A percentile compares a stretch with the other conserved stretches of the same genome.
phyloP scores from a whole-genome alignment of 2,797 vertebrate genomes.

The Danio kyathit region DNA sequence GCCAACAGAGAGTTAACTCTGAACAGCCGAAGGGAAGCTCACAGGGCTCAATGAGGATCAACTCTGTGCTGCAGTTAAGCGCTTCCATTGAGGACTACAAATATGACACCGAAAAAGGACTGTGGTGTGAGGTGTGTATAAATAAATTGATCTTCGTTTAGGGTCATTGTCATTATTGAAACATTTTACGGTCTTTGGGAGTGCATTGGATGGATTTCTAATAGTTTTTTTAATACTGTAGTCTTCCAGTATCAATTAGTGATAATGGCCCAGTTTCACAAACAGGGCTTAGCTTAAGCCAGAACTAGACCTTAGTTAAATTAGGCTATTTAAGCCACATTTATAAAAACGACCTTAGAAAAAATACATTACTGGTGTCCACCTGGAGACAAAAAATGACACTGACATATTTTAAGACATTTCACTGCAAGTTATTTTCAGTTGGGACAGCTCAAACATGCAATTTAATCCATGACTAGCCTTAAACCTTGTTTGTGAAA shows the following conservation, averaged over 20 bases:
- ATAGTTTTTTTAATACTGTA: background rate
- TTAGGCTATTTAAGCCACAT: too few species aligned
- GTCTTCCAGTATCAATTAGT: background rate
- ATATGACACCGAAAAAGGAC: slow-evolving; percentile 81
- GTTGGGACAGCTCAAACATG: too few species aligned
- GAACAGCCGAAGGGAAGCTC: background rate
- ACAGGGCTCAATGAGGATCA: slow-evolving; percentile 74
- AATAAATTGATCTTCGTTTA: background rate
- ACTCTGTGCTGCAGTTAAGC: slow-evolving; percentile 78
- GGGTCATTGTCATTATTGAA: background rate
- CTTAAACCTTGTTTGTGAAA: too few species aligned
- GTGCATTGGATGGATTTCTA: background rate
- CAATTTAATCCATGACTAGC: too few species aligned
- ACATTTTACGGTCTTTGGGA: background rate
- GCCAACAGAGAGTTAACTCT: background rate
- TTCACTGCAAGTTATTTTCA: too few species aligned
- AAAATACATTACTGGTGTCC: too few species aligned
- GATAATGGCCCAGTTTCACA: too few species aligned
- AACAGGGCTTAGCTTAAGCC: too few species aligned
- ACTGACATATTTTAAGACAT: too few species aligned
- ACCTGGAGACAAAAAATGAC: too few species aligned
- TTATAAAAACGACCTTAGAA: too few species aligned
- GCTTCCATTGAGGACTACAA: slow-evolving; percentile 81
- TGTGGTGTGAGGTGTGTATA: slow-evolving; percentile 91
- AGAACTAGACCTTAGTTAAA: too few species aligned